Evolutionary conservation across 2,797 vertebrate genomes (phyloP), one percentile per base, ranked within the genome.

Genomic region (Helostoma temminkii): DNA sequence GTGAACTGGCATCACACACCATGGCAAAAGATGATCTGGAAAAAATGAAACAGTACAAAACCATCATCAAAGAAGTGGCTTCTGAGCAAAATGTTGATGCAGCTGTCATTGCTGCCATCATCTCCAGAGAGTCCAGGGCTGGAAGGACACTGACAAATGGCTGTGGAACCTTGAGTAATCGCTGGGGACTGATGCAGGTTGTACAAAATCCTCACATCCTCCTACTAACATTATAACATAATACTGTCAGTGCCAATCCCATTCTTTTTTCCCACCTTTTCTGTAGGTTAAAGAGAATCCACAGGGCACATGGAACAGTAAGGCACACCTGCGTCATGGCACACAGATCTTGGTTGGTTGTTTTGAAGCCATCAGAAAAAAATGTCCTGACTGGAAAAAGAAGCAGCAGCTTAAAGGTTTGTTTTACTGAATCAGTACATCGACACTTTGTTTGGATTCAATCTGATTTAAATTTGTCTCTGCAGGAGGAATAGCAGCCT

Each of bases 51-150:
- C 3, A 26, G 3, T 26, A 26, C 6, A 6, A 26, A 26, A 26
- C 26, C 26, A 6, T 26, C 3, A 26, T 26, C 26, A 26, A 26
- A 26, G 6, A 26, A 26, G 26, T 26, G 26, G 6, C 3, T 26
- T 6, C 3, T 26, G 26, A 26, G 26, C 3, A 26, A 26, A 26
- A 26, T 6, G 6, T 26, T 26, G 26, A 26, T 26, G 26, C 88
- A 0, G 77, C 82, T 43, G 52, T 91, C 18, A 90, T 90, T 9
- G 88, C 88, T 54, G 88, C 16, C 48, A 89, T 91, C 82, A 89
- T 89, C 46, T 91, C 90, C 68, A 87, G 88, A 81, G 82, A 85
- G 50, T 83, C 82, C 67, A 80, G 89, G 22, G 89, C 85, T 32
- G 88, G 90, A 65, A 82, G n/a, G n/a, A n/a, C n/a, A n/a, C n/a